Percentiles rank a stretch among this genome's conserved stretches.
phyloP scores from a whole-genome alignment of 2,113 vertebrate species.

The Tetrao urogallus region DNA sequence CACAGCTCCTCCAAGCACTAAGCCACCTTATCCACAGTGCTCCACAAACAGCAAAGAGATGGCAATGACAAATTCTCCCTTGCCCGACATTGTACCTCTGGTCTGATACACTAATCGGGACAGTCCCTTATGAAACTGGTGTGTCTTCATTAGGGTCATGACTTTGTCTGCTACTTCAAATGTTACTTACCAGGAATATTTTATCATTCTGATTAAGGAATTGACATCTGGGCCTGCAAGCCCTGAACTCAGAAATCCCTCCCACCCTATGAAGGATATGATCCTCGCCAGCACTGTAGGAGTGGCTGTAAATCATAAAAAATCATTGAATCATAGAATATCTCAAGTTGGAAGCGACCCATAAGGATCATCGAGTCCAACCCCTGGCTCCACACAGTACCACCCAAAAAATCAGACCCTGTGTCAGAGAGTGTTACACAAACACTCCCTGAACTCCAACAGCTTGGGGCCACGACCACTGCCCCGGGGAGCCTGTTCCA shows the following conservation, averaged over 20 bases:
- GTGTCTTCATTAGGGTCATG: neutral
- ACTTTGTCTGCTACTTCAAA: constrained; percentile 18
- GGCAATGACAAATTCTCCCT: constrained; percentile 34
- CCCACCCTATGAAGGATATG: fast-evolving
- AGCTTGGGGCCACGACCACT: too few species aligned
- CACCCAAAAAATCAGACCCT: too few species aligned
- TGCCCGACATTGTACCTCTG: constrained; percentile 6
- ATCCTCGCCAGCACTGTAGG: neutral
- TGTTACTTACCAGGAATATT: constrained; percentile 19
- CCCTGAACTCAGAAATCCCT: neutral
- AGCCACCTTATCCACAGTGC: constrained; percentile 13
- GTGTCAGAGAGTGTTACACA: too few species aligned
- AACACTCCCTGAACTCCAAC: too few species aligned
- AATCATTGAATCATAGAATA: too few species aligned
- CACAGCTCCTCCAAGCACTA: fast-evolving
- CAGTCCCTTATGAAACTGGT: neutral
- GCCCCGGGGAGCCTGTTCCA: too few species aligned
- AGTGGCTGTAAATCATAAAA: neutral
- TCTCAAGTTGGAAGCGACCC: too few species aligned
- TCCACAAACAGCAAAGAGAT: neutral
- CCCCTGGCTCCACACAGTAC: too few species aligned
- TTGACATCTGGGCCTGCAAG: neutral
- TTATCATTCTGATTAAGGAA: neutral
- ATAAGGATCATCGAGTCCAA: too few species aligned
- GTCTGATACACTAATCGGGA: neutral